Percentiles rank a stretch among this genome's conserved stretches.
Conservation (phyloP, 1,140 invertebrate genomes). For the Trichonephila inaurata region DNA sequence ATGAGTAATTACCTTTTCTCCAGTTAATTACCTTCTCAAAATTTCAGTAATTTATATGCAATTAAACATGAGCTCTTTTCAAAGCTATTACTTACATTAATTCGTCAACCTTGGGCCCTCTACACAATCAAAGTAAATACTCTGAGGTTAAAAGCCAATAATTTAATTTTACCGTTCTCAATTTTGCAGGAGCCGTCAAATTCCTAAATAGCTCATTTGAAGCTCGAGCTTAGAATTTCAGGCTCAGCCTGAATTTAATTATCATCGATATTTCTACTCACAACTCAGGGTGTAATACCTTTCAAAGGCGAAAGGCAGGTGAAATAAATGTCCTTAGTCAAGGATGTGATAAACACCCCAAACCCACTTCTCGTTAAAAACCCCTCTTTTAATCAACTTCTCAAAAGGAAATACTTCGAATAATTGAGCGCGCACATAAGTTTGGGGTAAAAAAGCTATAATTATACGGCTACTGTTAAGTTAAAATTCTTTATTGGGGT, state of each 20-base stretch:
- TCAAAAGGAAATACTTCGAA: constrained; percentile 27
- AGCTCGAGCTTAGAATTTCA: background rate
- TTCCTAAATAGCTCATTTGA: constrained; percentile 45
- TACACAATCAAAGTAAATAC: constrained; percentile 26
- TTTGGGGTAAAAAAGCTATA: background rate
- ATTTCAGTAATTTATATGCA: constrained; percentile 9
- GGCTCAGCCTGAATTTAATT: constrained; percentile 34
- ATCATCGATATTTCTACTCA: constrained; percentile 33
- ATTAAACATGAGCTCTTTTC: constrained; percentile 34
- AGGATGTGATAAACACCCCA: constrained; percentile 29
- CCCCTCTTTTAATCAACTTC: constrained; percentile 12
- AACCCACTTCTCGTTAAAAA: constrained; percentile 29
- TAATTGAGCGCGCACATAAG: background rate
- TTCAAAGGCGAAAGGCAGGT: constrained; percentile 12
- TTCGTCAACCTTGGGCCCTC: background rate
- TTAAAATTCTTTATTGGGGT: background rate
- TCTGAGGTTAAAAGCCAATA: constrained; percentile 25
- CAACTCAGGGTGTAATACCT: constrained; percentile 28
- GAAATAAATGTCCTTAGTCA: constrained; percentile 28
- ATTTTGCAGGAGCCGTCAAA: constrained; percentile 28
- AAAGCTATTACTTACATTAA: constrained; percentile 32
- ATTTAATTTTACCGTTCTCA: constrained; percentile 1
- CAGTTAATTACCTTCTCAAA: constrained; percentile 35
- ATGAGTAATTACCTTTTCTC: constrained; percentile 37
- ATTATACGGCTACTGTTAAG: background rate